Conservation (phyloP, 1,140 invertebrate genomes). For the Leptonema lineaticorne region DNA sequence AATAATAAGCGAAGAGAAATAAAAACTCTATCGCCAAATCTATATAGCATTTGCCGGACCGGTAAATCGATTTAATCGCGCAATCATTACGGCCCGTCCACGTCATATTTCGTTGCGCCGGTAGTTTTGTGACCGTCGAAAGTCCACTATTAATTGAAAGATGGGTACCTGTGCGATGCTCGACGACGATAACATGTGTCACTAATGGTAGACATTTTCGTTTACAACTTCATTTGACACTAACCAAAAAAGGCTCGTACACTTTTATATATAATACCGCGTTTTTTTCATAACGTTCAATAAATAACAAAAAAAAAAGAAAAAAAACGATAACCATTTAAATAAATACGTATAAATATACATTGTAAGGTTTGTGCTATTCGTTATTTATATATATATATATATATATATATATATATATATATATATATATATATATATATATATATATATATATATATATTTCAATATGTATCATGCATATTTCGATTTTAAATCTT, state of each 20-base stretch:
- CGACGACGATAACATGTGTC: conserved; percentile 40
- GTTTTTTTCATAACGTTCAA: conserved; percentile 27
- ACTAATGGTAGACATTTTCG: conserved; percentile 42
- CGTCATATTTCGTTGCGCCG: conserved; percentile 14
- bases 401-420: too few species aligned
- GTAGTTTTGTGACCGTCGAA: conserved; percentile 37
- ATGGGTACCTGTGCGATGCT: conserved; percentile 34
- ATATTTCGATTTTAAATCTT: not conserved
- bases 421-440: too few species aligned
- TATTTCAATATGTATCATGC: not conserved
- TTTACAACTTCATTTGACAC: conserved; percentile 42
- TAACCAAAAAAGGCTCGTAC: conserved; percentile 30
- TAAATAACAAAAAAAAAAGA: too few species aligned
- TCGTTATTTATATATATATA: too few species aligned
- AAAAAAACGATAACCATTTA: too few species aligned
- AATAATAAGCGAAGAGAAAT: not conserved
- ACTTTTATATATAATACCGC: too few species aligned
- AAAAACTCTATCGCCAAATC: not conserved
- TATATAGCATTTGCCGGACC: conserved; percentile 4
- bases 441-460: too few species aligned
- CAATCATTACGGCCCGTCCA: conserved; percentile 32
- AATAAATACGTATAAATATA: too few species aligned
- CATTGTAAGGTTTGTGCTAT: too few species aligned
- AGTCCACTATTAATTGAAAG: conserved; percentile 38
- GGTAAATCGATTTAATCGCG: conserved; percentile 37